These are phyloP conservation scores for Montipora sp. DNA, from an alignment of 64 coral and sea anemone species.

Conservation along the genomic window DNA sequence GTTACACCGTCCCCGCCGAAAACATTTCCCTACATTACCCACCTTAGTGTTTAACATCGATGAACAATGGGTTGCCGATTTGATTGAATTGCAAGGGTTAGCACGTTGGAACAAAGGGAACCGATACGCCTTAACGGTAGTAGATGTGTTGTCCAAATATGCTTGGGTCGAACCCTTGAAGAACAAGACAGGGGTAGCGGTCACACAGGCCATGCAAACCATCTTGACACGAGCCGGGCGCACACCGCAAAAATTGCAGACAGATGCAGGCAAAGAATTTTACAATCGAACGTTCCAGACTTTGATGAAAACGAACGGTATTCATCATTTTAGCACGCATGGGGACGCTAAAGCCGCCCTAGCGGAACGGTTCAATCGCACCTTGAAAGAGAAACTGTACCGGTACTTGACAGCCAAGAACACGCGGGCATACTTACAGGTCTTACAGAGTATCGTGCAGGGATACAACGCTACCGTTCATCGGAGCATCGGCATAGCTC, in stretches of 20 bases:
- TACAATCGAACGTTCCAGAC: background rate
- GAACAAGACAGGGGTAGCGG: background rate
- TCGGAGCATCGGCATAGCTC: conserved; percentile 13
- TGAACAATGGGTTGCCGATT: conserved; percentile 28
- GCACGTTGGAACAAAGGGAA: background rate
- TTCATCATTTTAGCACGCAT: conserved; percentile 19
- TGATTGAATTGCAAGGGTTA: conserved; percentile 1
- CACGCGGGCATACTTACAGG: background rate
- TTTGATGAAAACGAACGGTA: background rate
- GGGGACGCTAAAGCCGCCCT: conserved; percentile 36
- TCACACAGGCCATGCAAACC: background rate
- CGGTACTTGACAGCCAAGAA: conserved; percentile 55
- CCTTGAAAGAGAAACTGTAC: conserved; percentile 25
- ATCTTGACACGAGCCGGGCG: background rate
- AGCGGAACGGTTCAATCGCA: conserved; percentile 12
- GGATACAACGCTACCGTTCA: conserved; percentile 32
- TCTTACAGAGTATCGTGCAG: background rate
- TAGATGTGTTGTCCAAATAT: conserved; percentile 20
- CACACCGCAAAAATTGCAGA: conserved; percentile 1
- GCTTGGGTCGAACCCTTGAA: conserved; percentile 12
- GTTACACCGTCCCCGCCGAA: background rate
- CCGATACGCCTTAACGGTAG: background rate
- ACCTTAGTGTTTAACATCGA: background rate
- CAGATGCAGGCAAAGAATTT: conserved; percentile 19
- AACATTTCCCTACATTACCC: background rate